phyloP scores from a whole-genome alignment of 2,113 vertebrate species.

The Pelvicachromis taeniatus region DNA sequence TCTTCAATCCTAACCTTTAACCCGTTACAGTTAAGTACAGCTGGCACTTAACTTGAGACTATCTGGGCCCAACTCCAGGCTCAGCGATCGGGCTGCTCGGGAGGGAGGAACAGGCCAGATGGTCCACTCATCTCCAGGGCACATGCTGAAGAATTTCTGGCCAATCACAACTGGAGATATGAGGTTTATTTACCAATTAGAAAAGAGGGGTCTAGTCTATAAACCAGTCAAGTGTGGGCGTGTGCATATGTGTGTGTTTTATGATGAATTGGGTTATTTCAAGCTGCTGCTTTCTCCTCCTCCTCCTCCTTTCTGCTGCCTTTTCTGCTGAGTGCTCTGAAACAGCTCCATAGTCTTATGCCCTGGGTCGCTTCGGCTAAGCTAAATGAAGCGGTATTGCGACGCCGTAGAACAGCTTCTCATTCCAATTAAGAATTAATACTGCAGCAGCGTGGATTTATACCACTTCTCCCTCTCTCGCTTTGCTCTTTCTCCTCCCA shows the following conservation, averaged over 20 bases:
- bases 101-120: conserved; percentile 56
- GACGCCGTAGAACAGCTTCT: conserved; percentile 48
- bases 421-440: conserved; percentile 65
- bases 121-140: conserved; percentile 54
- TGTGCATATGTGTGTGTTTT: conserved; percentile 14
- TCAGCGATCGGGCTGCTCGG: conserved; percentile 45
- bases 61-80: conserved; percentile 45
- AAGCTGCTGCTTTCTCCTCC: conserved; percentile 8
- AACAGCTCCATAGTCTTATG: conserved; percentile 32
- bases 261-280: conserved; percentile 62
- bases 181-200: conserved; percentile 52
- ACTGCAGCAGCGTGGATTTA: conserved; percentile 58
- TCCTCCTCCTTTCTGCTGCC: conserved; percentile 1
- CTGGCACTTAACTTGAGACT: conserved; percentile 39
- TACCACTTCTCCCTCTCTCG: conserved; percentile 43
- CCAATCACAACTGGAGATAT: conserved; percentile 56
- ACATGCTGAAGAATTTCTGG: conserved; percentile 19
- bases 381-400: conserved; percentile 55
- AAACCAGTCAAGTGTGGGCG: conserved; percentile 12
- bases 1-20: conserved; percentile 38
- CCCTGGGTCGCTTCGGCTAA: conserved; percentile 44
- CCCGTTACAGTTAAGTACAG: conserved; percentile 36
- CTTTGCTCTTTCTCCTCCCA: neutral
- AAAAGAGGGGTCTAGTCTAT: conserved; percentile 12
- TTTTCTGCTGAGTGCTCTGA: conserved; percentile 59